A percentile compares a stretch with the other conserved stretches of the same genome.
Evolutionary conservation across 2,113 vertebrate genomes (phyloP).

Genomic region (Cariama cristata): DNA sequence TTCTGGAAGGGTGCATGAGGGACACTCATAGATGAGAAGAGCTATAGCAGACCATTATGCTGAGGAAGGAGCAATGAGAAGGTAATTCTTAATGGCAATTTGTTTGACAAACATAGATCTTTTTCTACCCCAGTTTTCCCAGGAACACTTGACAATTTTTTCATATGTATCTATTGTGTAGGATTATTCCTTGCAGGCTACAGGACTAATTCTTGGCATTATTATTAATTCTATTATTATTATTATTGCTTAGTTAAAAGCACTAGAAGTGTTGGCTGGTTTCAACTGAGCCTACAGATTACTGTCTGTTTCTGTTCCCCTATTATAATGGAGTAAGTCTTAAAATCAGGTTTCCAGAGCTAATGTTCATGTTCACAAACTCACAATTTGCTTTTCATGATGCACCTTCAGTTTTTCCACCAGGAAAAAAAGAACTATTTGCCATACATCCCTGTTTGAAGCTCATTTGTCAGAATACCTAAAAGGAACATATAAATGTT

Average conservation of each 20-base stretch:
- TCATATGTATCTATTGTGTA: neutral
- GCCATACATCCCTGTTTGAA: neutral
- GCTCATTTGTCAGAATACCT: neutral
- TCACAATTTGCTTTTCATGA: neutral
- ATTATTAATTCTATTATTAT: too few relatives aligned
- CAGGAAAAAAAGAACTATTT: neutral
- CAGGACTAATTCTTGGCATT: neutral
- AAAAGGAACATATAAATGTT: neutral
- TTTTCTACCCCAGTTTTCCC: neutral
- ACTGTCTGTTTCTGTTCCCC: neutral
- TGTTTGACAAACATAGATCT: neutral
- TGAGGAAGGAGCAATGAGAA: neutral
- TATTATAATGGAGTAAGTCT: neutral
- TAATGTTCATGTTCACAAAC: neutral
- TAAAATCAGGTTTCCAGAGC: neutral
- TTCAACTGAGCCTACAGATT: neutral
- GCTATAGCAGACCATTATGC: neutral
- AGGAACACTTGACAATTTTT: neutral
- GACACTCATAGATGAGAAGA: neutral
- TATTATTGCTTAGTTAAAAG: neutral
- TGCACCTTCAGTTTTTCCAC: neutral
- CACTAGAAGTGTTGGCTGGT: neutral
- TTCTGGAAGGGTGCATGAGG: neutral
- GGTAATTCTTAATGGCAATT: neutral
- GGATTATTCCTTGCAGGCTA: neutral